phyloP scores from a whole-genome alignment of 1,140 invertebrate genomes.

The Druon quercuslanigerum region DNA sequence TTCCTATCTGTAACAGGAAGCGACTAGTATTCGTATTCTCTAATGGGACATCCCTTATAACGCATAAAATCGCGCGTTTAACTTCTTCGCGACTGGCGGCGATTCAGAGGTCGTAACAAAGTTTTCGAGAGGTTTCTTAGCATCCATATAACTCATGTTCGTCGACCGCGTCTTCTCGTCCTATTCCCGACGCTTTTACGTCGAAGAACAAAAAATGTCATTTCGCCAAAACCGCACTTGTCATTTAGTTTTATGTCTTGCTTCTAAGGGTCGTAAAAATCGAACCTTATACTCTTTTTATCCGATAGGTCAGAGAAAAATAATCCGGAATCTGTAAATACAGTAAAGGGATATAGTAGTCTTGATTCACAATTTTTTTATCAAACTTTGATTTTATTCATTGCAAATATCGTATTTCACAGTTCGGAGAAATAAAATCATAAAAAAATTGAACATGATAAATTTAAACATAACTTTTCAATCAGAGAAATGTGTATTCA shows the following conservation, averaged over 20 bases:
- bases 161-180: conserved; percentile 6
- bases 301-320: background rate
- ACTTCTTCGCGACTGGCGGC: conserved; percentile 41
- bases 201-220: background rate
- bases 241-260: conserved; percentile 18
- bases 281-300: background rate
- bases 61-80: conserved; percentile 39
- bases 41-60: conserved; percentile 25
- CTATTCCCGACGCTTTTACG: conserved; percentile 1
- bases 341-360: background rate
- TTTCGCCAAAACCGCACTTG: background rate
- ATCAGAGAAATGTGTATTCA: too few species aligned
- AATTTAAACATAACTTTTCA: too few species aligned
- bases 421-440: too few species aligned
- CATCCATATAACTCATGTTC: conserved; percentile 14
- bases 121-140: conserved; percentile 16
- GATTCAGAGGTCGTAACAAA: conserved; percentile 27
- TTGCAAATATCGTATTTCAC: background rate
- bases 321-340: background rate
- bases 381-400: background rate
- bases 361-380: background rate
- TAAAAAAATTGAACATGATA: too few species aligned
- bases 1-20: conserved; percentile 34
- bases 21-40: background rate
- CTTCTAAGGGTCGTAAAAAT: background rate